Conservation (phyloP, 1,140 invertebrate species). For the Cardiocondyla obscurior region DNA sequence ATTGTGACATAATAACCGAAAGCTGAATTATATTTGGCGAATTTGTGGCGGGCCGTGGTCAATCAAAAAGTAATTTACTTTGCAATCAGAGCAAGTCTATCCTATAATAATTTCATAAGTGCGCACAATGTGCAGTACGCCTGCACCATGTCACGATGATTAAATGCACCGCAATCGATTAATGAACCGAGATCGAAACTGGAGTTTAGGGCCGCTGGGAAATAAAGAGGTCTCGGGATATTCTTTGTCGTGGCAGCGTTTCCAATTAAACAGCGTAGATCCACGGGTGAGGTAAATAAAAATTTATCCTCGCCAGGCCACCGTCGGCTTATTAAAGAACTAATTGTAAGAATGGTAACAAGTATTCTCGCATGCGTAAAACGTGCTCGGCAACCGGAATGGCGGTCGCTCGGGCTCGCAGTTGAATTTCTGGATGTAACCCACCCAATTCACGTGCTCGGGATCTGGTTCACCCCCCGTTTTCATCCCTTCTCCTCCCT, state of each 20-base stretch:
- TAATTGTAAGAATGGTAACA: constrained; percentile 4
- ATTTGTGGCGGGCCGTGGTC: constrained; percentile 9
- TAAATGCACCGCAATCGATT: background rate
- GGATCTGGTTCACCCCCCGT: background rate
- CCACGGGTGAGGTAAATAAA: background rate
- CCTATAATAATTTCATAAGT: constrained; percentile 37
- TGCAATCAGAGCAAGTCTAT: constrained; percentile 31
- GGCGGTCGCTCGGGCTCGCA: background rate
- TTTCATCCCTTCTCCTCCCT: background rate
- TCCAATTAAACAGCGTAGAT: no score
- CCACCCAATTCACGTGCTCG: background rate
- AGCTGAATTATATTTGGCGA: constrained; percentile 42
- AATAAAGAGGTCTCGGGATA: no score
- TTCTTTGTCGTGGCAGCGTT: no score
- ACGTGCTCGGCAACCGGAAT: constrained; percentile 10
- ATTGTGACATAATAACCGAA: constrained; percentile 12
- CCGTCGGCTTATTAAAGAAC: constrained; percentile 30
- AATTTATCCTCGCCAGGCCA: background rate
- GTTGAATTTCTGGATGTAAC: constrained; percentile 21
- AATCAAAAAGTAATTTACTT: constrained; percentile 52
- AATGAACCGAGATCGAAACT: background rate
- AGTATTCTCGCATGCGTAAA: constrained; percentile 2
- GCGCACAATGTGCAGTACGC: background rate
- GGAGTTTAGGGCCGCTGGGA: no score
- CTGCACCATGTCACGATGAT: background rate